Percentiles rank a stretch among this genome's conserved stretches.
phyloP scores from a whole-genome alignment of 2,113 vertebrate species.

The Xenus cinereus region DNA sequence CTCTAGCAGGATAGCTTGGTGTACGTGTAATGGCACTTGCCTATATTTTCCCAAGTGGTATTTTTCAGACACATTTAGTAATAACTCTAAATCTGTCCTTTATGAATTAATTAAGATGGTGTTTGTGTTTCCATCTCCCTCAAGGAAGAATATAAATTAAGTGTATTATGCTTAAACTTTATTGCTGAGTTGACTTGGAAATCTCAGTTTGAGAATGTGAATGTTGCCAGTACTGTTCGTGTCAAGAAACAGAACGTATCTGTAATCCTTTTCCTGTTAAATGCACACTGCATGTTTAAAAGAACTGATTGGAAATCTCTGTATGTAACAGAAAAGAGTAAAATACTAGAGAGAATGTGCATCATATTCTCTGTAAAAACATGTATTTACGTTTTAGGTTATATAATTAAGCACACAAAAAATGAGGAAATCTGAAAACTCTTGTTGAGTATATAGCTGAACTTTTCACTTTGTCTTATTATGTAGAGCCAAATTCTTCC shows the following conservation, averaged over 20 bases:
- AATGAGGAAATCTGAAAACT: neutral
- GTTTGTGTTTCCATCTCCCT: neutral
- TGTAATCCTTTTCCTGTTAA: neutral
- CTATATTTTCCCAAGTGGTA: conserved; percentile 29
- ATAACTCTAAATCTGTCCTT: conserved; percentile 49
- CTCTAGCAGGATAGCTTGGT: conserved; percentile 13
- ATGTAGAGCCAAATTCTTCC: neutral
- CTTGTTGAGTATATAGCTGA: neutral
- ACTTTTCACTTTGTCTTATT: neutral
- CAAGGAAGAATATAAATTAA: conserved; percentile 4
- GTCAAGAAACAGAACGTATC: neutral
- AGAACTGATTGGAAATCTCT: neutral
- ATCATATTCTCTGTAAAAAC: neutral
- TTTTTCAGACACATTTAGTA: conserved; percentile 16
- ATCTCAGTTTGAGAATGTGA: neutral
- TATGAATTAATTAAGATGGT: conserved; percentile 47
- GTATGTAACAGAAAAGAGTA: neutral
- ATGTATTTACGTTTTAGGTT: neutral
- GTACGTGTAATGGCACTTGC: conserved; percentile 10
- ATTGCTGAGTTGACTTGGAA: neutral
- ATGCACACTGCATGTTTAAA: neutral
- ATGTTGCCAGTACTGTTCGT: neutral
- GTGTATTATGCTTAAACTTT: neutral
- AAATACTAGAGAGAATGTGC: neutral
- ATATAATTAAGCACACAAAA: neutral